Conservation (phyloP, 1,140 invertebrate genomes). For the Saxidomus purpurata region DNA sequence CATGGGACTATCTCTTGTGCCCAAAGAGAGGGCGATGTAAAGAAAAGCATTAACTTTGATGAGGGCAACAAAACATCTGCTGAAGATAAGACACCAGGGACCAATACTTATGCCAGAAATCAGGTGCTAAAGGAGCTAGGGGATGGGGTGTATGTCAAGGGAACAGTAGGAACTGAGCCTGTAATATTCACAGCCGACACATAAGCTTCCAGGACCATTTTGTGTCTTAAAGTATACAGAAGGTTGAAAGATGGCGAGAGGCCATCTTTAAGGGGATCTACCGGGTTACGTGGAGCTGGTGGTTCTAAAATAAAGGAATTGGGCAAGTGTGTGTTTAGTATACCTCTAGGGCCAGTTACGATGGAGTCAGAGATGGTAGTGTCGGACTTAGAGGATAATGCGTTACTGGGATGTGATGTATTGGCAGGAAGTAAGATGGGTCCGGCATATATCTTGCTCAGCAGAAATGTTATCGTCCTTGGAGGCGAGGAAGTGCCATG, state of each 20-base stretch:
- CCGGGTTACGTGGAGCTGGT: neutral
- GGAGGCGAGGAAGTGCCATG: neutral
- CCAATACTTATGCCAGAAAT: too few species aligned
- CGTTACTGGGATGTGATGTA: conserved; percentile 19
- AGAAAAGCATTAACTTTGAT: neutral
- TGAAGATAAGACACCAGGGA: neutral
- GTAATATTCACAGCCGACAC: neutral
- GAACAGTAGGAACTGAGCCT: too few species aligned
- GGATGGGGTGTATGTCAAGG: too few species aligned
- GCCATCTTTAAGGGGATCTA: neutral
- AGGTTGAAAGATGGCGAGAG: neutral
- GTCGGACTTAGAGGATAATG: conserved; percentile 36
- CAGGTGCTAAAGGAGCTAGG: neutral
- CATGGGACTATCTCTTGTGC: neutral
- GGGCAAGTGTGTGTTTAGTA: neutral
- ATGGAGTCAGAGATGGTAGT: neutral
- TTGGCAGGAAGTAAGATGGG: neutral
- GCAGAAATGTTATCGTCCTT: neutral
- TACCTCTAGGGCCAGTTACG: neutral
- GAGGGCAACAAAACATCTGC: neutral
- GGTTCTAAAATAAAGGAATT: neutral
- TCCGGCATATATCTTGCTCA: neutral
- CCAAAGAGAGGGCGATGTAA: neutral
- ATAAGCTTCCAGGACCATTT: neutral
- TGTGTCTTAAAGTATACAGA: neutral